Evolutionary conservation across 1,140 invertebrate species (phyloP).

Genomic region (Drosophila virilis): DNA sequence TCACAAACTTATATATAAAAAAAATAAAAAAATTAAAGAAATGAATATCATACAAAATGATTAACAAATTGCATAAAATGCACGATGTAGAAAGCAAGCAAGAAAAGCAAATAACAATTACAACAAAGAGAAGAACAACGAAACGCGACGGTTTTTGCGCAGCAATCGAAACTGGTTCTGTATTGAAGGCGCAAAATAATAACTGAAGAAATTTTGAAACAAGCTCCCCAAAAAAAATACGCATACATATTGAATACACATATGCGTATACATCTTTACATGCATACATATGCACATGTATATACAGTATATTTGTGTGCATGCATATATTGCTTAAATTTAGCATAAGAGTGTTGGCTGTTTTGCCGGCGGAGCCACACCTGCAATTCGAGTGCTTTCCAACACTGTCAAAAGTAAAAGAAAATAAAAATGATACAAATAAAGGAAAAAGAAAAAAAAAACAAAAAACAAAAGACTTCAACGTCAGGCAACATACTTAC

Average conservation of each 20-base stretch:
- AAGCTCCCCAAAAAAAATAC: background rate
- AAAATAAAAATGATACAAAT: background rate
- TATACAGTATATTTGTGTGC: background rate
- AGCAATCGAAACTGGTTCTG: slow-evolving; percentile 43
- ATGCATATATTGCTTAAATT: slow-evolving; percentile 10
- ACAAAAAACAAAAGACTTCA: slow-evolving; percentile 65
- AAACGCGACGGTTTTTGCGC: slow-evolving; percentile 27
- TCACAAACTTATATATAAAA: background rate
- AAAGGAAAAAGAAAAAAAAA: slow-evolving; percentile 16
- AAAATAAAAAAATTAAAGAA: slow-evolving; percentile 1
- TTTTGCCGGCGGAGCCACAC: slow-evolving; percentile 43
- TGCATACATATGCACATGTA: background rate
- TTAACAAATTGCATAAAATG: slow-evolving; percentile 7
- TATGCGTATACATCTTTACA: background rate
- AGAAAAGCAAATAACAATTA: slow-evolving; percentile 10
- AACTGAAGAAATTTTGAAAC: slow-evolving; percentile 30
- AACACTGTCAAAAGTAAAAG: slow-evolving; percentile 23
- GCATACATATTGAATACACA: background rate
- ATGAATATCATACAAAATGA: slow-evolving; percentile 6
- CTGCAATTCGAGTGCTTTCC: slow-evolving; percentile 32
- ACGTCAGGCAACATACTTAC: slow-evolving; percentile 57
- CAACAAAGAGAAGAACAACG: slow-evolving; percentile 7
- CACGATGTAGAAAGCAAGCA: slow-evolving; percentile 21
- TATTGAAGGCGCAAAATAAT: slow-evolving; percentile 26
- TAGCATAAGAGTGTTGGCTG: slow-evolving; percentile 23